Conservation (phyloP, 2,797 vertebrate species). For the Coluber constrictor region DNA sequence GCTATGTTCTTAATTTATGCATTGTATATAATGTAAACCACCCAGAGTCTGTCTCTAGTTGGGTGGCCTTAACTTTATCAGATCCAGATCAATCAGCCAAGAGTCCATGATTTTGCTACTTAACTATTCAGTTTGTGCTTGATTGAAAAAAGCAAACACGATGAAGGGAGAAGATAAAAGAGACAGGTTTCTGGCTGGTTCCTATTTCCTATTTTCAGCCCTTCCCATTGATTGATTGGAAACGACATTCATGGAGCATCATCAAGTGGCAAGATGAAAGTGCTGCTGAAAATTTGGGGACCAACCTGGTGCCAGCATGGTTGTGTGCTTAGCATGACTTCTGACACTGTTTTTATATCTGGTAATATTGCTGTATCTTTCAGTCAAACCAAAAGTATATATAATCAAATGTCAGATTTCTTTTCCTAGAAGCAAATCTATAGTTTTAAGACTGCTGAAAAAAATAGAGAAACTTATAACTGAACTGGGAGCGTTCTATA, state of each 20-base stretch:
- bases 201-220: no score
- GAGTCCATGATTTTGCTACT: not conserved
- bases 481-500: not conserved
- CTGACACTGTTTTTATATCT: not conserved
- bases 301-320: not conserved
- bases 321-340: not conserved
- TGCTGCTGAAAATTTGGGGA: not conserved
- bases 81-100: not conserved
- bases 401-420: not conserved
- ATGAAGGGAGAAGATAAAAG: not conserved
- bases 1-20: not conserved
- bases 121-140: not conserved
- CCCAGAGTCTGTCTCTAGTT: not conserved
- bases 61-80: not conserved
- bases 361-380: not conserved
- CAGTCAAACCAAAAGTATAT: not conserved
- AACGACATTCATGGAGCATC: not conserved
- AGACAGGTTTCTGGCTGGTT: not conserved
- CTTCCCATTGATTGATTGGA: not conserved
- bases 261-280: not conserved
- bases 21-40: not conserved
- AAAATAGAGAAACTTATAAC: not conserved
- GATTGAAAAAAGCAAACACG: not conserved
- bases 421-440: not conserved
- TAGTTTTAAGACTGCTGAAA: not conserved